Evolutionary conservation across 2,797 vertebrate genomes (phyloP), one percentile per base, ranked within the genome.

Genomic region (Gallinago stenura): DNA sequence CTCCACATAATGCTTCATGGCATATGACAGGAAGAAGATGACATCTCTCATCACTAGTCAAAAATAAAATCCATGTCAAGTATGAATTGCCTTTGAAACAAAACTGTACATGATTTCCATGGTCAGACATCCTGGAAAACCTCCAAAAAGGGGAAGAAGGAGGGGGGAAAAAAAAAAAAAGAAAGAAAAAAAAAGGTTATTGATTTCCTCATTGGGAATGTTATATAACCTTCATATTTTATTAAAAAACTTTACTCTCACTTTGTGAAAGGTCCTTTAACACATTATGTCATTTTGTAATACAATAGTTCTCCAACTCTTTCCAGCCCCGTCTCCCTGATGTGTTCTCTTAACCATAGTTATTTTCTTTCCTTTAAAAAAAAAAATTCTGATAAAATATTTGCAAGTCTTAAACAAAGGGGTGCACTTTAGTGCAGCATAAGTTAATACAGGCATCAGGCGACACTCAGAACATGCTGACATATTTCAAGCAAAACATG

Each of bases 21-120:
- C 95, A 94, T 95, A 83, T 92, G 95, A 96, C 96, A 94, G 92
- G 94, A 91, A 95, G 90, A 91, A 95, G 94, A 93, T 79, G 95
- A 87, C 93, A 90, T 95, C 89, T 97, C 97, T 97, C 87, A 93
- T 86, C 92, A 95, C 84, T 68, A 94, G 95, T 97, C 94, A 96
- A 95, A 97, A 97, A 93, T 94, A 89, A 97, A 97, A 97, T 85
- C 66, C 89, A 69, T 76, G 93, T 95, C 90, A 97, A 95, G 68
- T 83, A 90, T 90, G 93, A 97, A 95, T 76, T 90, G 90, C 65
- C 66, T 97, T 86, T 93, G 73, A 77, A 94, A 94, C 71, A 90
- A 83, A 54, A 45, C 57, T 61, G 70, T 76, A 65, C 87, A 75
- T 92, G 92, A 95, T 76, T 92, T 91, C 83, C 78, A 85, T 93